Evolutionary conservation across 2,888 invertebrate species (phyloP), one percentile per base, ranked within the genome.

Genomic region (Hedychridium roseum): DNA sequence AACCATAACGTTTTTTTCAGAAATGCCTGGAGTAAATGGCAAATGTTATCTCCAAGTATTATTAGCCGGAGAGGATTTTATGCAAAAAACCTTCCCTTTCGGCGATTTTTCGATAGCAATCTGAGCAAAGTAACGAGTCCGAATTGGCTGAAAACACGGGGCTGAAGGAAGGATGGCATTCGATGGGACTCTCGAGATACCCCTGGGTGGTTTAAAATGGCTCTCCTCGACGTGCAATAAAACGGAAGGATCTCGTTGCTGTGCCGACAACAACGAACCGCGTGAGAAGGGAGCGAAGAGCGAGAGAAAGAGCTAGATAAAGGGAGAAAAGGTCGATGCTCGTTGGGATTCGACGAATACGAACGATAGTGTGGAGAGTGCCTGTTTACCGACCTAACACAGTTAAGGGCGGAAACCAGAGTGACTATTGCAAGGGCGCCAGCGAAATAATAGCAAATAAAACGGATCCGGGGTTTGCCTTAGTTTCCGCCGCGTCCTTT

Each of bases 341-440:
- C 12, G 14, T 9, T 12, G 15, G 21, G n/a, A n/a, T n/a, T n/a
- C n/a, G n/a, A n/a, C n/a, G n/a, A n/a, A n/a, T n/a, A n/a, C 43
- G 17, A 37, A 41, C 49, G 49, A 46, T 38, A 54, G 49, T 52
- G 54, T 54, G 43, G 60, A 38, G 42, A 39, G 31, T 49, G 51
- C 51, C 37, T 68, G 59, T 70, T 64, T 64, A 66, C 60, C 44
- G 57, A 54, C 61, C 63, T 59, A 60, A 60, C 59, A 52, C 42
- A 42, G 54, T 57, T 55, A 54, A 48, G 50, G 46, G 43, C 38
- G 49, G 32, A 37, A 38, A 54, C 39, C 38, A 43, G 47, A 45
- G 50, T 43, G 59, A 59, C 57, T 50, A 45, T 54, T 50, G 35
- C 47, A 27, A 46, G 42, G n/a, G 44, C 42, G 32, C 37, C 36